Evolutionary conservation across 2,888 invertebrate genomes (phyloP).

Genomic region (Byasa hedistus): DNA sequence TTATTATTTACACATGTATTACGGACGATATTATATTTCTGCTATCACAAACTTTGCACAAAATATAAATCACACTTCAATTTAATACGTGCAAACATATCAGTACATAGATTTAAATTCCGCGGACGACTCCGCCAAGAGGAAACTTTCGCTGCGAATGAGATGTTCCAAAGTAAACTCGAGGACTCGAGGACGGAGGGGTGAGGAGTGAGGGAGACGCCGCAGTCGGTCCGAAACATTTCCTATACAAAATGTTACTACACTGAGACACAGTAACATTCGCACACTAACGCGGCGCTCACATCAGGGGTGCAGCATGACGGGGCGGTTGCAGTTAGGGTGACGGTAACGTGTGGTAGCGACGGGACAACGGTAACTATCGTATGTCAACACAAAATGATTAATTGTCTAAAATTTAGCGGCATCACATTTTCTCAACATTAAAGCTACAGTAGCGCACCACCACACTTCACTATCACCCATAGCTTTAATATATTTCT

Average conservation of each 20-base stretch:
- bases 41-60: background rate
- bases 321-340: background rate
- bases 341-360: background rate
- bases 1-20: background rate
- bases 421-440: too few species aligned
- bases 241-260: constrained; percentile 5
- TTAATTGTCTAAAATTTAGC: too few species aligned
- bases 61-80: background rate
- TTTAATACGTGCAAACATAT: background rate
- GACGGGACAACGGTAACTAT: too few species aligned
- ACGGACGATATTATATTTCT: background rate
- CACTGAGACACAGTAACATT: constrained; percentile 4
- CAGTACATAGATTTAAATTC: background rate
- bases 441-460: too few species aligned
- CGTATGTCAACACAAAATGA: too few species aligned
- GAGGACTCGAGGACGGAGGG: constrained; percentile 9
- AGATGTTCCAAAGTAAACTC: constrained; percentile 4
- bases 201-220: too few species aligned
- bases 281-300: background rate
- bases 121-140: background rate
- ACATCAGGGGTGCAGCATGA: background rate
- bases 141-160: constrained; percentile 15
- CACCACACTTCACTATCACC: too few species aligned
- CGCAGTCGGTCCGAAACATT: constrained; percentile 6
- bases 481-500: background rate